Base-by-base conservation (phyloP, 1,140 invertebrate species). In the Drosophila pseudoobscura region DNA sequence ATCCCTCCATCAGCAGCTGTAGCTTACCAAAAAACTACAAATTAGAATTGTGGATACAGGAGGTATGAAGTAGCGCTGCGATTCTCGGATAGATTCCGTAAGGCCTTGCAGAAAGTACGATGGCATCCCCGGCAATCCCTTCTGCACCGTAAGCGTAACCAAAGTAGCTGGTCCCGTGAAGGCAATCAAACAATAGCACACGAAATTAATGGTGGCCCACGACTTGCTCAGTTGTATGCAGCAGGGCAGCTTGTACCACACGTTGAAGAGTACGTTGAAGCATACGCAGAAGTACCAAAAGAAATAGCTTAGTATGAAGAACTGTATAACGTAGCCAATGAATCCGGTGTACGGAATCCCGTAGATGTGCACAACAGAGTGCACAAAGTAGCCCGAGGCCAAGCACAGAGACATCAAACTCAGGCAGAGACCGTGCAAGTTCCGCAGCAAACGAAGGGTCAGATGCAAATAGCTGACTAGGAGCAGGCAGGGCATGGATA, bases 51-150 rank as follows among this genome's bases (percentile, higher is more conserved):
- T 75, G 1, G 90, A 90, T 35, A 91, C 90, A 2, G 90, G 90
- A 7, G 90, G 90, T 52, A 91, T 91, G 22, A 91, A 91, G 50
- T 91, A 91, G 2, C 90, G 64, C 39, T 91, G 90, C 0, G 90
- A 91, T 51, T 90, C 85, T 0, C 90, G 74, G 35, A 91, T 89
- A 6, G 90, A 91, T 75, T 90, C 90, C 1, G 88, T 91, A 1
- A 90, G 75, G 1, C 90, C 90, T 43, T 91, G 90, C n/a, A 82
- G 56, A 45, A 91, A 91, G 47, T 91, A 91, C 4, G 90, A 91
- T 0, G 90, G 90, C 89, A 90, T 91, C 35, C 90, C 90, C 0
- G 68, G 90, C 11, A 91, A 47, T 6, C 90, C 88, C 17, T 91
- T 91, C 57, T 90, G 78, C 4, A 84, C 66, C 0, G 90, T 91